Evolutionary conservation across 2,888 invertebrate species (phyloP).

Genomic region (Pyrrhosoma nymphula): DNA sequence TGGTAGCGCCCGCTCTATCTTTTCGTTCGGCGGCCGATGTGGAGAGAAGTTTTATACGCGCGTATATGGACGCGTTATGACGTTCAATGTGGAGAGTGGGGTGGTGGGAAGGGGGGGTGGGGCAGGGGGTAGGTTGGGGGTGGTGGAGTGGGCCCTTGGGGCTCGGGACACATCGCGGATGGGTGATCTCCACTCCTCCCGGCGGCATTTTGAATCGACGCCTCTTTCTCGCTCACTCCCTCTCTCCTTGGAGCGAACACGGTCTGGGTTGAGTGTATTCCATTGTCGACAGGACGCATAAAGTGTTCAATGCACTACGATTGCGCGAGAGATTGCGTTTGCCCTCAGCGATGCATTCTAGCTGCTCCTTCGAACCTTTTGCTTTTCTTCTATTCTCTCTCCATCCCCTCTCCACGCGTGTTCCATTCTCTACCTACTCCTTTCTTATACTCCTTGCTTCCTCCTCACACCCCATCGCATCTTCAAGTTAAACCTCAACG

Average conservation of each 20-base stretch:
- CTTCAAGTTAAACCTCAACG: no score
- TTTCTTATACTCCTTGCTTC: no score
- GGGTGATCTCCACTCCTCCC: background rate
- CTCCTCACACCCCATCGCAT: no score
- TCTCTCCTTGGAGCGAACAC: background rate
- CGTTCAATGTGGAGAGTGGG: background rate
- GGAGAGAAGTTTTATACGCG: background rate
- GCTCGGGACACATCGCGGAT: background rate
- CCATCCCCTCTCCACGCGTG: background rate
- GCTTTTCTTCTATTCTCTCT: background rate
- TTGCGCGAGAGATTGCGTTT: constrained; percentile 35
- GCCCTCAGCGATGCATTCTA: constrained; percentile 28
- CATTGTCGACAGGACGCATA: constrained; percentile 61
- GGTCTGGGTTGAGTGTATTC: constrained; percentile 39
- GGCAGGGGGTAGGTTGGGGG: background rate
- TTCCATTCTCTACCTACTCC: no score
- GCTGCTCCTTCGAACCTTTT: background rate
- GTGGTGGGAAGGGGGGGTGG: background rate
- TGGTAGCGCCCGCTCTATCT: background rate
- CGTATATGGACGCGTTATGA: constrained; percentile 54
- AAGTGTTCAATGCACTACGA: constrained; percentile 59
- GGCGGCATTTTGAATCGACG: constrained; percentile 53
- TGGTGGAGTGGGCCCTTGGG: background rate
- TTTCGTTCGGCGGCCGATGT: background rate
- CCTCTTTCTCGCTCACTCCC: background rate